phyloP scores from a whole-genome alignment of 37 sponge, comb jelly and placozoan genomes.

The Theonella swinhoei region DNA sequence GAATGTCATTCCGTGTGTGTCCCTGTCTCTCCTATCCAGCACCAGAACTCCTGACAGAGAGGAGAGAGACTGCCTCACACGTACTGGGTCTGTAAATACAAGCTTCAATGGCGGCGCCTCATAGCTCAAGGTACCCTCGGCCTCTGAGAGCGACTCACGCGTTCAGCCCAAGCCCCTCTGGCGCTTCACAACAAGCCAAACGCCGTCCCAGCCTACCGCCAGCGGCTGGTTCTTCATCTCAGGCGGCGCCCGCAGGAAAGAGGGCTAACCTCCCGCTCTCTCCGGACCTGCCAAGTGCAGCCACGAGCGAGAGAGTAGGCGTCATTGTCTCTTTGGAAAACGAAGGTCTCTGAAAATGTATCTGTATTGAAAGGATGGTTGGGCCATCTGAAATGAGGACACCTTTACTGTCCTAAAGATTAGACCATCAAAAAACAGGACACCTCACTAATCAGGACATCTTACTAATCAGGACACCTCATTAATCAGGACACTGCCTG shows the following conservation, averaged over 20 bases:
- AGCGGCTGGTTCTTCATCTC: not conserved
- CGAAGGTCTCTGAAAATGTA: too few relatives aligned
- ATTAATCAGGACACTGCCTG: too few relatives aligned
- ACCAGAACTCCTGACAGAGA: not conserved
- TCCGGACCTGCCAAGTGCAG: not conserved
- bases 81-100: too few relatives aligned
- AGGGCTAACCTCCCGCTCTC: not conserved
- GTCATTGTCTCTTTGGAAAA: too few relatives aligned
- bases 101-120: slow-evolving; percentile 9
- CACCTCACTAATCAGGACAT: too few relatives aligned
- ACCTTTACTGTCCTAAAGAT: too few relatives aligned
- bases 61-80: not conserved
- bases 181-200: not conserved
- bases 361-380: too few relatives aligned
- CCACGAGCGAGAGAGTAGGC: not conserved
- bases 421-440: too few relatives aligned
- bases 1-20: too few relatives aligned
- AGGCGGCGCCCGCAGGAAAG: not conserved
- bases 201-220: not conserved
- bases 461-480: too few relatives aligned
- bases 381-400: too few relatives aligned
- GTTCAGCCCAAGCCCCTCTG: not conserved
- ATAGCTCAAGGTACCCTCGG: slow-evolving; percentile 47
- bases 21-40: too few relatives aligned
- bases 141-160: slow-evolving; percentile 53